Evolutionary conservation across 2,113 vertebrate species (phyloP).

Genomic region (Damaliscus lunatus): DNA sequence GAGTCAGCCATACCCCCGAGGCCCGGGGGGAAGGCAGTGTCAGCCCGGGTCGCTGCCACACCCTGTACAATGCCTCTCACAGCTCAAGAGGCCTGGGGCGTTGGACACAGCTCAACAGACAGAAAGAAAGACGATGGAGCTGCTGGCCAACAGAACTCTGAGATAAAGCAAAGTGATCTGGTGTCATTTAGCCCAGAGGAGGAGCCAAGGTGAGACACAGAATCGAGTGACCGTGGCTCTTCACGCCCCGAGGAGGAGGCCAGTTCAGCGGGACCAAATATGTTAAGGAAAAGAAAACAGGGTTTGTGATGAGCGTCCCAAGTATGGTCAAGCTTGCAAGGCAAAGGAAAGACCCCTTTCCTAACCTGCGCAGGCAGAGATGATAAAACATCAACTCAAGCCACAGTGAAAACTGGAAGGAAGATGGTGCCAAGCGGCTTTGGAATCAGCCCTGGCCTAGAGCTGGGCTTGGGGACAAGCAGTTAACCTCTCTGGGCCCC

Average conservation of each 20-base stretch:
- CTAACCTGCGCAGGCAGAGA: background rate
- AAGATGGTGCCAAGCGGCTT: background rate
- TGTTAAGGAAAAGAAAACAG: background rate
- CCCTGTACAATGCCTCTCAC: constrained; percentile 40
- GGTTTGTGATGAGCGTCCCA: background rate
- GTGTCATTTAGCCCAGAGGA: constrained; percentile 31
- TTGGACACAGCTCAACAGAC: constrained; percentile 55
- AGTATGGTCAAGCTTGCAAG: background rate
- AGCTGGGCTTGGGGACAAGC: background rate
- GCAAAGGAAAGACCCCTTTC: background rate
- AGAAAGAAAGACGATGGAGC: constrained; percentile 61
- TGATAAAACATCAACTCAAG: background rate
- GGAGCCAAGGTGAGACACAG: background rate
- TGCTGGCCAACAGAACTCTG: constrained; percentile 31
- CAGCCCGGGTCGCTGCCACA: constrained; percentile 26
- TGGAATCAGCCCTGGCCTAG: background rate
- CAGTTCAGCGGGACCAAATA: background rate
- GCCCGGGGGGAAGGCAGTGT: background rate
- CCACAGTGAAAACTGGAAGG: background rate
- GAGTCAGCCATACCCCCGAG: background rate
- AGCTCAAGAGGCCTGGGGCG: background rate
- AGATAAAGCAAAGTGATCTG: constrained; percentile 18
- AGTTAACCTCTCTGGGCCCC: background rate
- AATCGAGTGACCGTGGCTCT: background rate
- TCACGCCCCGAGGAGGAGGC: background rate